Base-by-base conservation (phyloP, 2,888 invertebrate species). In the Rhaphigaster nebulosa region DNA sequence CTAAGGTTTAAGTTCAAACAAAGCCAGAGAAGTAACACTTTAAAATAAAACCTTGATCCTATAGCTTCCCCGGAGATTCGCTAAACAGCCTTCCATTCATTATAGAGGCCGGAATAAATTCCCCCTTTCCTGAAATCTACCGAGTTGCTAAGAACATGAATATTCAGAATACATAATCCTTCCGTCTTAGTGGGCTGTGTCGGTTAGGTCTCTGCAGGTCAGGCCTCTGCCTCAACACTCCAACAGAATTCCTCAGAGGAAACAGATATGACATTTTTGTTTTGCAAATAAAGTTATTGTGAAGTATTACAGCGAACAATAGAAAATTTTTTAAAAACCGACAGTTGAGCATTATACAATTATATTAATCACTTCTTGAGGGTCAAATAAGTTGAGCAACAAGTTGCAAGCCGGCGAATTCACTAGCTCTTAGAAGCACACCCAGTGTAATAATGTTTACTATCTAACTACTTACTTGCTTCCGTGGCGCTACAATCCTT, bases 161-260 rank as follows among this genome's bases (percentile, higher is more conserved):
- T 76, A 76, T 76, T 76, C 70, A 76, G 70, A 76, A 76, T 76
- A 76, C 70, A 76, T 76, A 76, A 76, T 76, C 70, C 70, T 38
- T 10, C 38, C 34, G 70, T 76, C 70, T 76, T 76, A 76, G 70
- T 76, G 70, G 70, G 12, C 70, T 20, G 4, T 2, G 34, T n/a
- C 18, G 34, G 29, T 18, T 15, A 0, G 29, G 29, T n/a, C 60
- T 60, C n/a, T 60, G 60, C 12, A 15, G 60, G 60, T 60, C n/a
- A 60, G 65, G 65, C 15, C 13, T 65, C 29, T 29, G 8, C 20
- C 4, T 18, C 2, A 76, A 20, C 6, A 1, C 15, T 34, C 65
- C 6, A 29, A 29, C 65, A 15, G 18, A 65, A 65, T 65, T 34
- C 29, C 8, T 18, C 0, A n/a, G 0, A 29, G 65, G 29, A 65